Conservation (phyloP, 2,797 vertebrate species). For the Halcyon badia region DNA sequence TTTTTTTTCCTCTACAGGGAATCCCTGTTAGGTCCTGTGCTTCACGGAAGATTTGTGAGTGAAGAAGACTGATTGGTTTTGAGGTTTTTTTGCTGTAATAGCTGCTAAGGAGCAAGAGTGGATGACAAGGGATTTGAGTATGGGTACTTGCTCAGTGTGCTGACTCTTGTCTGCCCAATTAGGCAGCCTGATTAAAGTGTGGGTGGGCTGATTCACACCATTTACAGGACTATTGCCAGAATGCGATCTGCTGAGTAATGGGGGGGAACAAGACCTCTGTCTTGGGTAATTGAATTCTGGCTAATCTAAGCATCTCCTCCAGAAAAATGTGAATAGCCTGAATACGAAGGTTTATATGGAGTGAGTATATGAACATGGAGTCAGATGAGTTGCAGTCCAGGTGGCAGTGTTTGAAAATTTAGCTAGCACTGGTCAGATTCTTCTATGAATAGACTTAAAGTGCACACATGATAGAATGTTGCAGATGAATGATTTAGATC, state of each 20-base stretch:
- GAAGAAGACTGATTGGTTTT: neutral
- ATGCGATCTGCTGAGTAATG: neutral
- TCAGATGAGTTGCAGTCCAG: neutral
- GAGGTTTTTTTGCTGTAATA: neutral
- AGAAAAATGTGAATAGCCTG: neutral
- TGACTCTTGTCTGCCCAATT: neutral
- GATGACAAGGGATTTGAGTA: neutral
- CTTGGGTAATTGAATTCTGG: neutral
- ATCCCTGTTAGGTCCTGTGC: neutral
- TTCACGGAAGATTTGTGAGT: neutral
- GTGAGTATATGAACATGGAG: neutral
- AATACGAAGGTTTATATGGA: neutral
- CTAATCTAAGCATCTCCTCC: neutral
- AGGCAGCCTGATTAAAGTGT: neutral
- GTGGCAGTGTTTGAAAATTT: neutral
- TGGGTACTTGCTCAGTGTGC: neutral
- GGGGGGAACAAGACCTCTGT: neutral
- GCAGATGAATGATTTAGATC: neutral
- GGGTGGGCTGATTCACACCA: neutral
- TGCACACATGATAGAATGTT: neutral
- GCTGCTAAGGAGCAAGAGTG: neutral
- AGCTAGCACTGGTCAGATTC: neutral
- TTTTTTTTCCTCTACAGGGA: neutral
- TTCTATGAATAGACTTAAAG: neutral
- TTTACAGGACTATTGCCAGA: neutral